Evolutionary conservation across 2,797 vertebrate species (phyloP), one percentile per base, ranked within the genome.

Genomic region (Phataginus tricuspis): DNA sequence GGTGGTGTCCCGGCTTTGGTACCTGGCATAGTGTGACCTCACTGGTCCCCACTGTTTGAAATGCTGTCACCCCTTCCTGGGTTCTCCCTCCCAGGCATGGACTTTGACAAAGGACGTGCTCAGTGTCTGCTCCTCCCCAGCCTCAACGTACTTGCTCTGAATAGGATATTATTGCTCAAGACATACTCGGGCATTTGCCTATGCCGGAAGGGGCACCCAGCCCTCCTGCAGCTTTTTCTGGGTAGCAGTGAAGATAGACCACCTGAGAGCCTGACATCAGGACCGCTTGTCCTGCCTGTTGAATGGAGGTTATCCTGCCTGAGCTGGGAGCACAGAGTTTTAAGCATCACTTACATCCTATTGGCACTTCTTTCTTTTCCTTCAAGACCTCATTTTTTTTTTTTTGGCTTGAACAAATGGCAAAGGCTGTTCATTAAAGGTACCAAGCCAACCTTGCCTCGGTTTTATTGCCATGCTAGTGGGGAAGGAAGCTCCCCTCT

Each of bases 391-490:
- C 27, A 18, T 59, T 79, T 42, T 45, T 7, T 37, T 7, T 37
- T 19, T 25, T 64, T 51, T 27, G 69, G 2, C n/a, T 59, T 86
- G 34, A 93, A 71, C 69, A 86, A 83, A 79, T 83, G 45, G 55
- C 82, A 82, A 88, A 87, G 83, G 29, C 27, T 21, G 39, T 79
- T 25, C 49, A 49, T 59, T 45, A 68, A 68, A 66, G 55, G 15
- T 53, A n/a, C 37, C 42, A 55, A 68, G 63, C 21, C 31, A 94
- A 97, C 59, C 45, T 97, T 97, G 55, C 66, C 86, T 96, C 95
- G 78, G 75, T 92, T 98, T 98, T 98, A 96, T 97, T 96, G 96
- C 97, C 96, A 91, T 31, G 25, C 75, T 91, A 91, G 72, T 42
- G 86, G 59, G 42, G 88, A 96, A 63, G 53, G 75, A 98, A 95